Percentiles rank a stretch among this genome's conserved stretches.
Evolutionary conservation across 1,140 invertebrate species (phyloP).

Genomic region (Schlechtendalia chinensis): DNA sequence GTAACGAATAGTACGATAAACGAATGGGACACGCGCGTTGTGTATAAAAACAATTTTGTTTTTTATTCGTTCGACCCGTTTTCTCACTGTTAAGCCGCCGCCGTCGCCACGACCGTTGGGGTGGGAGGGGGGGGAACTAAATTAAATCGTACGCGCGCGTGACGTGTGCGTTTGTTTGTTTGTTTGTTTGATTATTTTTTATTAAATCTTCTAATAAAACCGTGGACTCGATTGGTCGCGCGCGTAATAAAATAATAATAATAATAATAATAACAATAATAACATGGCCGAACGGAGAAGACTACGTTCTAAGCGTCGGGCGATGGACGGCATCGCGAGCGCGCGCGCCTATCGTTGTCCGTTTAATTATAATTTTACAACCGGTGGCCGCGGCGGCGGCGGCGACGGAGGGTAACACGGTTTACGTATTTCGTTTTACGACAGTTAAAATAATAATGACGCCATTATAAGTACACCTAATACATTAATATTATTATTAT

Average conservation of each 20-base stretch:
- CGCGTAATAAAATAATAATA: constrained; percentile 34
- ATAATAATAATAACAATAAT: neutral
- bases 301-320: no score
- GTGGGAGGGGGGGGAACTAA: no score
- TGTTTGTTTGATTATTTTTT: neutral
- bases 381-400: neutral
- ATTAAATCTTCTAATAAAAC: constrained; percentile 22
- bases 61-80: constrained; percentile 14
- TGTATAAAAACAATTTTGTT: no score
- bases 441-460: neutral
- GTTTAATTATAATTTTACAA: constrained; percentile 42
- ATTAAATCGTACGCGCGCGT: no score
- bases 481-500: neutral
- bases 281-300: no score
- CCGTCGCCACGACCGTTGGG: no score
- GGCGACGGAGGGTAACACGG: neutral
- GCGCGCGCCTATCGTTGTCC: neutral
- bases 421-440: constrained; percentile 19
- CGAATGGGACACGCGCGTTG: no score
- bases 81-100: neutral
- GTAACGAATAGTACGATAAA: no score
- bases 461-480: neutral
- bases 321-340: no score
- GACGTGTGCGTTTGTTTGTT: neutral
- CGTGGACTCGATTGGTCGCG: neutral